Evolutionary conservation across 2,113 vertebrate species (phyloP), one percentile per base, ranked within the genome.

Genomic region (Abramis brama): DNA sequence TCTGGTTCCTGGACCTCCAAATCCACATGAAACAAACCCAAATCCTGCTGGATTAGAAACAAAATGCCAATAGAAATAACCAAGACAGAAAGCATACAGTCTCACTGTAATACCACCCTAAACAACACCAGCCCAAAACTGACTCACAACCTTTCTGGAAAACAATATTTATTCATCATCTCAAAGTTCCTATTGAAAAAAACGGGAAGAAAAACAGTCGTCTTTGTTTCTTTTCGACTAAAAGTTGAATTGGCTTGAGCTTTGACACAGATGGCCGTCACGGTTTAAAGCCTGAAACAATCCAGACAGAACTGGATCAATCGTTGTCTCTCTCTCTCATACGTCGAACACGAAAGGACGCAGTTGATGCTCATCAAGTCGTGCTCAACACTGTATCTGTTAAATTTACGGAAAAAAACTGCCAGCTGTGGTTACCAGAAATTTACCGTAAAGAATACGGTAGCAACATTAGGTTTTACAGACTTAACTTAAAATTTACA

Each of bases 1-100:
- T 66, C 57, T 25, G 10, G 25, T 87, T 68, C 84, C 86, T 64
- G 60, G 59, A 88, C 85, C 88, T 79, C 78, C 66, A 27, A 74
- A 86, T 88, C 90, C 90, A 91, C 90, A 90, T 91, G 86, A 91
- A 91, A 90, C 86, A 78, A 87, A 89, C 84, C 86, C 84, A 86
- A 86, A 85, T 88, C 90, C 88, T 89, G 68, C 68, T 86, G 87
- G 87, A 89, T 89, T 91, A 86, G 55, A 84, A 66, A 33, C 68
- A 82, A 90, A 89, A 88, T 79, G 89, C 88, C 90, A 90, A 86
- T 74, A 90, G 86, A 91, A 91, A 90, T 89, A 91, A 85, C 66
- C 75, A 71, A 68, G 87, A 90, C 82, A 82, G 55, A 89, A 88
- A 86, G 83, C 83, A 82, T 57, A 79, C 70, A 66, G 74, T 84